Base-by-base conservation (phyloP, 2,888 invertebrate genomes). In the Bombylius discolor region DNA sequence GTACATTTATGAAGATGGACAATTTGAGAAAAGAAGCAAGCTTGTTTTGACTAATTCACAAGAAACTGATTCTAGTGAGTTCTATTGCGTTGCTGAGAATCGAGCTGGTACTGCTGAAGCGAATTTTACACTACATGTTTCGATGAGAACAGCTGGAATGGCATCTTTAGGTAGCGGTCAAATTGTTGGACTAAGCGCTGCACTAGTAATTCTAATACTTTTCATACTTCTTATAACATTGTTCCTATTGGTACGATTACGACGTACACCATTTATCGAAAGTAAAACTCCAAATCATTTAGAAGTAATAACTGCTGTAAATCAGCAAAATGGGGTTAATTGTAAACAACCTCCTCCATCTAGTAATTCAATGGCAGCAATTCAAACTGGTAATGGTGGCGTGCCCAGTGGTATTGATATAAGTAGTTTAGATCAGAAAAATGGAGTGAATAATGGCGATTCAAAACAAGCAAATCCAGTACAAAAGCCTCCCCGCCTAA, bases 51-150 rank as follows among this genome's bases (percentile, higher is more conserved):
- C 87, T 42, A 89, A 90, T 69, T 87, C 88, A 31, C 88, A 89
- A 73, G 88, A 89, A 70, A 79, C 85, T 4, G 89, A 89, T 69
- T 84, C 87, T 1, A 85, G 84, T 56, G 89, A 89, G 66, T 90
- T 92, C 74, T 88, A 88, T 70, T 93, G 93, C 72, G 85, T 90
- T 3, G 92, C 92, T 9, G 90, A 91, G 72, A 94, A 93, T 73
- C 83, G 86, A 59, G 93, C 89, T 5, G 93, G 92, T 32, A 87
- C 82, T 66, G 86, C 87, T 42, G 90, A 90, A 75, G 89, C 89
- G 13, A 93, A 93, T 73, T 92, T 92, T 67, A 92, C 92, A 45
- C 78, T 93, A 47, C 86, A 87, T 67, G 87, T 93, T 54, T 82
- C 85, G 53, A 81, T 87, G 74, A 76, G 84, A 57, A 80, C 87